Conservation (phyloP, 2,797 vertebrate genomes). For the Sebastes nivosus region DNA sequence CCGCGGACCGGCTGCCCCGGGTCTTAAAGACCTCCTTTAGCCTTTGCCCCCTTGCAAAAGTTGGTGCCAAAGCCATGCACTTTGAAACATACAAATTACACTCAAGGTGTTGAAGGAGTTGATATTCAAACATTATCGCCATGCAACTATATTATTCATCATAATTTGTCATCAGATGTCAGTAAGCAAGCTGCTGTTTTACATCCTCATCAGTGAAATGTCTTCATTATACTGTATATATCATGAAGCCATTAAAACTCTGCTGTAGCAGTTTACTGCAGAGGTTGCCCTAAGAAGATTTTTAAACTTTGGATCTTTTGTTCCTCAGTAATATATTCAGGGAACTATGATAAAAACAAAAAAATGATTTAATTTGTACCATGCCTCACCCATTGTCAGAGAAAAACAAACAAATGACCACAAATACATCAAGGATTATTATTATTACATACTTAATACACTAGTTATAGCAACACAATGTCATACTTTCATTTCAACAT, state of each 20-base stretch:
- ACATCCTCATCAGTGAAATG: neutral
- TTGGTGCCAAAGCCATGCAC: slow-evolving; percentile 45
- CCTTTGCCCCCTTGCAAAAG: slow-evolving; percentile 66
- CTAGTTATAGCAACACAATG: neutral
- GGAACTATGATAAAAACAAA: neutral
- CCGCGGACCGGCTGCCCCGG: slow-evolving; percentile 75
- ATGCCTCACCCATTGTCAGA: neutral
- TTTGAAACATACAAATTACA: slow-evolving; percentile 44
- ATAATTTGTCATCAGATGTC: neutral
- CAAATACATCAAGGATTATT: neutral
- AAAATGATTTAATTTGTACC: neutral
- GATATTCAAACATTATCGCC: neutral
- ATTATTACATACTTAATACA: neutral
- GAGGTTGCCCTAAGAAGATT: neutral
- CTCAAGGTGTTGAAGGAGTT: neutral
- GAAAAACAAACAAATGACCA: neutral
- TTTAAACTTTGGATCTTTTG: neutral
- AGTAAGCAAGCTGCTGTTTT: neutral
- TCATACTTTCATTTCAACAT: neutral
- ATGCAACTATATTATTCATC: neutral
- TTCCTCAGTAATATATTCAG: neutral
- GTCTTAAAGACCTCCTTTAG: slow-evolving; percentile 79
- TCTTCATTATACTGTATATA: neutral
- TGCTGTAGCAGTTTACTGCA: slow-evolving; percentile 15
- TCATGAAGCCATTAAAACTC: slow-evolving; percentile 6